Conservation (phyloP, 1,140 invertebrate species). For the Sinonovacula constricta region DNA sequence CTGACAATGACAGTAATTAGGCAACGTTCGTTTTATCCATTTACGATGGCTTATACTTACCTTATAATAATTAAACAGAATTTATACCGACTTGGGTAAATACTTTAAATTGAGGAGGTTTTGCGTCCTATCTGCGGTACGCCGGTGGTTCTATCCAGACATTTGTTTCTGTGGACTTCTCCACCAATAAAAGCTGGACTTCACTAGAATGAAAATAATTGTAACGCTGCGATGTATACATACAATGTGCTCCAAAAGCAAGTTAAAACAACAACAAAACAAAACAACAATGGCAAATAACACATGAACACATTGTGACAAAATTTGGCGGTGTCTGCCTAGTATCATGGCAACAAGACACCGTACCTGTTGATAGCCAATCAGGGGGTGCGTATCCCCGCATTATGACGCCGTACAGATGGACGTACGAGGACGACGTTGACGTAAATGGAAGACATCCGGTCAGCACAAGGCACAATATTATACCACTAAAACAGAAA, state of each 20-base stretch:
- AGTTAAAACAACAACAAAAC: not conserved
- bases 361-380: not conserved
- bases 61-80: too few relatives aligned
- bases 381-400: not conserved
- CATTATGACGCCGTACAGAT: not conserved
- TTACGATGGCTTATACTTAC: too few relatives aligned
- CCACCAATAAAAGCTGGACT: too few relatives aligned
- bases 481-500: conserved; percentile 39
- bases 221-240: not conserved
- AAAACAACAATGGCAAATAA: not conserved
- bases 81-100: too few relatives aligned
- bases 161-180: too few relatives aligned
- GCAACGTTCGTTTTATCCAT: too few relatives aligned
- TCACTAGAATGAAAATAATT: too few relatives aligned
- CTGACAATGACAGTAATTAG: too few relatives aligned
- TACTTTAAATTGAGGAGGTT: too few relatives aligned
- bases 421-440: not conserved
- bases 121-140: too few relatives aligned
- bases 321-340: not conserved
- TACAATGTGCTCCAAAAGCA: not conserved
- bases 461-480: conserved; percentile 20
- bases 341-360: too few relatives aligned
- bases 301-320: not conserved
- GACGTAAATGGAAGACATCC: conserved; percentile 21
- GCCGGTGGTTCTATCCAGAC: too few relatives aligned